Evolutionary conservation across 2,888 invertebrate genomes (phyloP), one percentile per base, ranked within the genome.

Genomic region (Sceliomorpha sp.): DNA sequence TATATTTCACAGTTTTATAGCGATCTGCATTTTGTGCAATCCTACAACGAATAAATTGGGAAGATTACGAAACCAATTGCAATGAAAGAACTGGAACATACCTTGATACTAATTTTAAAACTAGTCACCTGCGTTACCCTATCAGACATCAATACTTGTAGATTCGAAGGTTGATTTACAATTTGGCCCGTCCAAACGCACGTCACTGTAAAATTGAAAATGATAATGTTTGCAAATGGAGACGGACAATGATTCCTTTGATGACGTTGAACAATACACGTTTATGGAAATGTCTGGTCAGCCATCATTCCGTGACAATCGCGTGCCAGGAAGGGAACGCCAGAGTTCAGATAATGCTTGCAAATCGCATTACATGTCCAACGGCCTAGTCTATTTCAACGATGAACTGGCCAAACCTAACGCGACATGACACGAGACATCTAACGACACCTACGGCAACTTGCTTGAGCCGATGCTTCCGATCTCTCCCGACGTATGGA

Each of bases 291-390:
- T 84, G 73, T 76, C 72, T 75, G 79, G 74, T 72, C 74, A 78
- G 74, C 73, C 70, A 73, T 64, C 44, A 47, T 51, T 58, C 40
- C 34, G 40, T 47, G 55, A 53, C 44, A 67, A 47, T 55, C 40
- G 27, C 45, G 68, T 24, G 60, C 27, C 9, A 53, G 40, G 44
- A 53, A 45, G 42, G 63, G 45, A 51, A 51, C 71, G 72, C 62
- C 69, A 79, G 76, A 79, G 73, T 70, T 76, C 74, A 80, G 85
- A 86, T 86, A 86, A 85, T 84, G 83, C 83, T 84, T 84, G 85
- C 85, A 87, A 87, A 87, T 87, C 86, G 85, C 78, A 87, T 87
- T 86, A 87, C 82, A 76, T 53, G 80, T 79, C 75, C 73, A 68
- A 51, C 64, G 69, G 48, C 62, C 56, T 47, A 58, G 62, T 53